Evolutionary conservation across 2,113 vertebrate genomes (phyloP), one percentile per base, ranked within the genome.

Genomic region (Sylvilagus bachmani): DNA sequence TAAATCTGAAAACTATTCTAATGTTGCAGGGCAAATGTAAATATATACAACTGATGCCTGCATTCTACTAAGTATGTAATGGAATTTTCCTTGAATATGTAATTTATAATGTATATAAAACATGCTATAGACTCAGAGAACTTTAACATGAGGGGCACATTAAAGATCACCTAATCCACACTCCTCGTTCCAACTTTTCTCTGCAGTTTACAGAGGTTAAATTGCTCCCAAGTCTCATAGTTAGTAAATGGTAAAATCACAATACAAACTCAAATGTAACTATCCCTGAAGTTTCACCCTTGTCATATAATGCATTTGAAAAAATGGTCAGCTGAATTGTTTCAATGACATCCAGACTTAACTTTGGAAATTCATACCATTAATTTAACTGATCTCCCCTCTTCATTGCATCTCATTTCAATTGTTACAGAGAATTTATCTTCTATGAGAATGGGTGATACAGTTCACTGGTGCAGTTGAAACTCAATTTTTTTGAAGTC

Each of bases 401-500:
- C 27, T 78, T 70, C 49, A 36, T 29, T 62, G 31, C 27, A 70
- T 71, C 86, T 64, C 31, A 81, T 75, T 75, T 89, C 9, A 66
- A 93, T 90, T 93, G 31, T 90, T 85, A 25, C 21, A 70, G 5
- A 25, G 69, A 85, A 84, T 82, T 29, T 90, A 12, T 58, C 24
- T 84, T 80, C 74, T 66, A 93, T 51, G 69, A 86, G 62, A 61
- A 79, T 75, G 31, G 29, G 62, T 93, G 64, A 75, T 82, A 4
- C 6, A 75, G 51, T 71, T 55, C 24, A 70, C 69, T 24, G 62
- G 14, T 75, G 7, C 19, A 79, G 36, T 55, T 82, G 53, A 92
- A 78, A 55, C n/a, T 89, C 77, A 73, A 24, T n/a, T 85, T 86
- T 94, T 90, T 88, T 78, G 69, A 81, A 55, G 36, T 49, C 90